Percentiles rank a stretch among this genome's conserved stretches.
These are phyloP conservation scores for Diaperis boleti DNA, from an alignment of 2,888 invertebrate genomes.

Conservation along the genomic window DNA sequence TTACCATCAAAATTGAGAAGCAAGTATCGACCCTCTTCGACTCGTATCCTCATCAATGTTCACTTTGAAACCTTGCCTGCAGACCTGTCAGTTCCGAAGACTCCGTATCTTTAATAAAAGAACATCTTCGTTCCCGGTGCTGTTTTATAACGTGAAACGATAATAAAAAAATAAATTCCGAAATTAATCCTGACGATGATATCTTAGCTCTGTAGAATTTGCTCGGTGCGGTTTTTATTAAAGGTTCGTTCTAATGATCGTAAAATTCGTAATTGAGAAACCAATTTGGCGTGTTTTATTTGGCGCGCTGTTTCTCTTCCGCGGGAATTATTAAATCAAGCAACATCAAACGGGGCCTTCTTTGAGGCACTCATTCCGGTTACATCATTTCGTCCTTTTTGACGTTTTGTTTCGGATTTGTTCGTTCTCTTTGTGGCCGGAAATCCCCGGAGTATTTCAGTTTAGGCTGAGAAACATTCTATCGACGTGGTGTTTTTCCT, in stretches of 20 bases:
- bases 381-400: slow-evolving; percentile 48
- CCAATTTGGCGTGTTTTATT: slow-evolving; percentile 43
- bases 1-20: too few species aligned
- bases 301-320: slow-evolving; percentile 45
- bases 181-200: slow-evolving; percentile 16
- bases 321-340: slow-evolving; percentile 51
- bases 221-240: slow-evolving; percentile 26
- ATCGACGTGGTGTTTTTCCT: slow-evolving; percentile 9
- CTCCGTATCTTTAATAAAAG: slow-evolving; percentile 3
- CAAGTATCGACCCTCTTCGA: too few species aligned
- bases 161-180: slow-evolving; percentile 7
- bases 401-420: slow-evolving; percentile 45
- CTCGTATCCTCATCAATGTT: too few species aligned
- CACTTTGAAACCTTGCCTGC: too few species aligned
- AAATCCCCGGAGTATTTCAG: slow-evolving; percentile 23
- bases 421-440: slow-evolving; percentile 23
- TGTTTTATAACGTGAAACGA: background rate
- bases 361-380: slow-evolving; percentile 49
- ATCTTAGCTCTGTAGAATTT: slow-evolving; percentile 11
- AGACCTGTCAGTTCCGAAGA: background rate
- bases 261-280: slow-evolving; percentile 48
- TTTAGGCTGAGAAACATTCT: slow-evolving; percentile 6
- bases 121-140: background rate
- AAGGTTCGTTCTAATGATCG: slow-evolving; percentile 31
- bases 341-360: slow-evolving; percentile 49